These are phyloP conservation scores for Pelobates cultripes DNA, from an alignment of 2,797 vertebrate species.

Conservation along the genomic window DNA sequence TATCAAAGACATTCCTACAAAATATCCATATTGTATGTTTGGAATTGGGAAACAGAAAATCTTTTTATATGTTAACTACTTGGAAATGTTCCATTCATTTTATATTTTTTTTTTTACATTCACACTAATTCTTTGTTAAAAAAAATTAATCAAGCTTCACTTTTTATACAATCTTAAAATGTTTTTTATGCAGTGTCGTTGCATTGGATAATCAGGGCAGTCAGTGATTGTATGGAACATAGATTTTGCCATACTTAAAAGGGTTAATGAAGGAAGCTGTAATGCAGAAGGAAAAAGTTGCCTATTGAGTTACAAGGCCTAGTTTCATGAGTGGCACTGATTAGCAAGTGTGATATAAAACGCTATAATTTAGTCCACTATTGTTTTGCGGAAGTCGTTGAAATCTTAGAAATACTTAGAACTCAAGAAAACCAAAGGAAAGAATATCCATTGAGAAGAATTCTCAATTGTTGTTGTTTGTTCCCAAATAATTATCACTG, in stretches of 20 bases:
- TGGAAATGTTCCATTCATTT: background rate
- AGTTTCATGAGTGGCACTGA: constrained; percentile 28
- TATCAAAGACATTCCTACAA: no score
- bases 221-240: background rate
- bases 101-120: background rate
- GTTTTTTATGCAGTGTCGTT: no score
- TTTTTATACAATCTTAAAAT: no score
- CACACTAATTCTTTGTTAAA: no score
- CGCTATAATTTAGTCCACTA: constrained; percentile 32
- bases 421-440: constrained; percentile 17
- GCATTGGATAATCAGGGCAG: no score
- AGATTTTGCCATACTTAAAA: background rate
- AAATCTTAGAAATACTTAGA: constrained; percentile 38
- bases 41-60: no score
- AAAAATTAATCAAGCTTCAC: no score
- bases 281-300: constrained; percentile 6
- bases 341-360: constrained; percentile 44
- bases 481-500: constrained; percentile 24
- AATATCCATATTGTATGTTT: no score
- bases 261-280: constrained; percentile 25
- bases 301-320: constrained; percentile 28
- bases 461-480: constrained; percentile 25
- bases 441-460: constrained; percentile 26
- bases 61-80: no score
- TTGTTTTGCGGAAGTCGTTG: constrained; percentile 44